Base-by-base conservation (phyloP, 2,113 vertebrate species). In the Paraplagusia blochii region DNA sequence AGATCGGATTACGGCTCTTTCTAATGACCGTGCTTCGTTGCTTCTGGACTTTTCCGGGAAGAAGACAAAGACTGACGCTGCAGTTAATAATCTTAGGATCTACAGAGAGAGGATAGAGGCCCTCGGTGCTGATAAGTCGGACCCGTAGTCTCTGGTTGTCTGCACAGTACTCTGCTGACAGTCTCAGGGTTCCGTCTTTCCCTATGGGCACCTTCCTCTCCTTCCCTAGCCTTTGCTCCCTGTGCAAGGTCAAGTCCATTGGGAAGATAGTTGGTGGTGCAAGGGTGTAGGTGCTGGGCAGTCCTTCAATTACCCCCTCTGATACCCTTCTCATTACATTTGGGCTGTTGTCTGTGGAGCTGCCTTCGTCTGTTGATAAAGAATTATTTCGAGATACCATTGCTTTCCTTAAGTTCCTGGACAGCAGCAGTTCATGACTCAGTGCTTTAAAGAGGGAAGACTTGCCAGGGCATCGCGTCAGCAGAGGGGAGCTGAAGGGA, bases 281-380 rank as follows among this genome's bases (percentile, higher is more conserved):
- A 44, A 91, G 80, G 63, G 81, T 76, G 51, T 61, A 88, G 50
- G 66, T 82, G 48, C 53, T 74, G 5, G 88, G 79, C 57, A 86
- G 76, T 52, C 79, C 81, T 47, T 89, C 84, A 0, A 75, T 71
- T 58, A 92, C 66, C 45, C 81, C 88, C 43, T 93, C 91, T 0
- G 93, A 94, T 5, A 91, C 83, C 44, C 93, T 86, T 63, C 94
- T 90, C 75, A 83, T 84, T 46, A 92, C 80, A 44, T 86, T 90
- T 44, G 94, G 93, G 80, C 94, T 96, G 81, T 91, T 95, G 73
- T 95, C 94, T 0, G 92, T 93, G 44, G 94, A 96, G 81, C 94
- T 96, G 58, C 92, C 89, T 57, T 96, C 94, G 49, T 96, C 94
- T 0, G 93, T 93, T 1, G 94, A 95, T 15, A 95, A 72, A 7